Evolutionary conservation across 2,113 vertebrate species (phyloP).

Genomic region (Melanerpes aurifrons): DNA sequence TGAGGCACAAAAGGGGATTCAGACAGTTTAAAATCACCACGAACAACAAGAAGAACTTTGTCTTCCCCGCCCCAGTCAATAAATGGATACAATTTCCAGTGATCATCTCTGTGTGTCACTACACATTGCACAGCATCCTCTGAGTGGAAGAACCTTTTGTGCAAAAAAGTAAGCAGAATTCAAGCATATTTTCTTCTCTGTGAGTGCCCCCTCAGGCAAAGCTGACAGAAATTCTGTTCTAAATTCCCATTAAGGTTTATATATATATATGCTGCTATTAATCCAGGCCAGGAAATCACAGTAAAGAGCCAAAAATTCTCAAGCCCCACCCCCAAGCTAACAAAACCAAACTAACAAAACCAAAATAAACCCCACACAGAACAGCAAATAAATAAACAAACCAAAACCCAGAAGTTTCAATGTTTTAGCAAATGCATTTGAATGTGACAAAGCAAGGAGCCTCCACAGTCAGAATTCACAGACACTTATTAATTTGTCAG

Average conservation of each 20-base stretch:
- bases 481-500: not conserved
- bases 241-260: not conserved
- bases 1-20: constrained; percentile 61
- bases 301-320: not conserved
- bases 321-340: too few relatives aligned
- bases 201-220: not conserved
- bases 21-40: constrained; percentile 7
- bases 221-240: not conserved
- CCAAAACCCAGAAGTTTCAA: not conserved
- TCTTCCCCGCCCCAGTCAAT: not conserved
- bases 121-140: not conserved
- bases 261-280: not conserved
- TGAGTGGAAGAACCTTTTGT: not conserved
- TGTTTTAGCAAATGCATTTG: not conserved
- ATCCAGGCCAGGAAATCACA: not conserved
- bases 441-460: not conserved
- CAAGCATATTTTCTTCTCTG: not conserved
- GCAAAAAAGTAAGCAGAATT: not conserved
- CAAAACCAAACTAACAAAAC: too few relatives aligned
- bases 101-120: not conserved
- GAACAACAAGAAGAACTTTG: not conserved
- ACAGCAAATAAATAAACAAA: too few relatives aligned
- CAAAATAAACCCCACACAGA: too few relatives aligned
- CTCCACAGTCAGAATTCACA: not conserved
- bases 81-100: not conserved